A percentile compares a stretch with the other conserved stretches of the same genome.
Evolutionary conservation across 2,888 invertebrate genomes (phyloP).

Genomic region (Agonopterix heracliana): DNA sequence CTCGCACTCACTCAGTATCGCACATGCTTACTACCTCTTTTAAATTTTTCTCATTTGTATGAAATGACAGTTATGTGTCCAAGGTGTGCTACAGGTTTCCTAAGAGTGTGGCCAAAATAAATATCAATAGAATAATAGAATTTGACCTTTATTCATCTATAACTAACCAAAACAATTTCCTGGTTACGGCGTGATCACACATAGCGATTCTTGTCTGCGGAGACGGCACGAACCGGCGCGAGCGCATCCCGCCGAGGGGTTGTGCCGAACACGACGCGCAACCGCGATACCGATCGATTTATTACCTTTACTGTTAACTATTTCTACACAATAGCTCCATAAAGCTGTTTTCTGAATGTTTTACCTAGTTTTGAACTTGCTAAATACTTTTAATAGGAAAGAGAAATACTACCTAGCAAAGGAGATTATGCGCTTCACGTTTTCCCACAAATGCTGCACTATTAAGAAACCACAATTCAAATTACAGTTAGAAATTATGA

Average conservation of each 20-base stretch:
- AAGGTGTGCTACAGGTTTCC: neutral
- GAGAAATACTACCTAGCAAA: neutral
- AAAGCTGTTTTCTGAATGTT: constrained; percentile 14
- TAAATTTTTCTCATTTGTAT: too few species aligned
- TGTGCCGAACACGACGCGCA: constrained; percentile 39
- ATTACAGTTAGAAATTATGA: constrained; percentile 17
- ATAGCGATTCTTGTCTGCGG: constrained; percentile 29
- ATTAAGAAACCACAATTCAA: constrained; percentile 15
- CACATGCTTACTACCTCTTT: too few species aligned
- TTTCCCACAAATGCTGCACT: constrained; percentile 7
- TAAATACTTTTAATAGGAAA: constrained; percentile 6
- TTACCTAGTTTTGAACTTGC: constrained; percentile 4
- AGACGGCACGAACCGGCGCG: constrained; percentile 27
- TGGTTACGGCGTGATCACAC: constrained; percentile 35
- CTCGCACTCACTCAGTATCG: too few species aligned
- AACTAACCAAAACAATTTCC: constrained; percentile 22
- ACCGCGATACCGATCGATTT: constrained; percentile 40
- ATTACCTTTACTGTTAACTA: constrained; percentile 37
- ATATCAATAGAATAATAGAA: neutral
- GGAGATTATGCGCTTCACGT: constrained; percentile 3
- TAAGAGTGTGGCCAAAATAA: neutral
- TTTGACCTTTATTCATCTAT: constrained; percentile 19
- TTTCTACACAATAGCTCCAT: constrained; percentile 14
- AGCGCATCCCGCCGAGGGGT: constrained; percentile 32
- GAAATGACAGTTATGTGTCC: too few species aligned